These are phyloP conservation scores for Agrenia bidenticulata DNA, from an alignment of 2,888 invertebrate genomes.

Conservation along the genomic window DNA sequence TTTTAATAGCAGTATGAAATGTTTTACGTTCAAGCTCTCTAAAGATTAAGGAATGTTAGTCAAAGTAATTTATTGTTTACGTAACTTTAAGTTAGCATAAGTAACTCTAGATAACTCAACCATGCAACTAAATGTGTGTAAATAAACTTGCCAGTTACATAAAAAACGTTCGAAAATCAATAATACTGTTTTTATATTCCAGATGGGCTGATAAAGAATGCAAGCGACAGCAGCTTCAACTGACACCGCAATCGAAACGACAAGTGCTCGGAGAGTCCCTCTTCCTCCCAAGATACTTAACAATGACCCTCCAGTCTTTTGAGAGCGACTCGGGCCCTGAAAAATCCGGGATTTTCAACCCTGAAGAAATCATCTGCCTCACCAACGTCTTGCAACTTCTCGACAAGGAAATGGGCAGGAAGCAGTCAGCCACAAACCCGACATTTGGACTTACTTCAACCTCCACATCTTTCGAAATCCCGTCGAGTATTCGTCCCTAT, in stretches of 20 bases:
- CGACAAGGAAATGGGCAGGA: background rate
- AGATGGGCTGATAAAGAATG: slow-evolving; percentile 64
- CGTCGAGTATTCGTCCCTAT: slow-evolving; percentile 18
- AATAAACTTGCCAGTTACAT: no score
- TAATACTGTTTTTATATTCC: background rate
- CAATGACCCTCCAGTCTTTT: slow-evolving; percentile 59
- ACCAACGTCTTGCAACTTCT: background rate
- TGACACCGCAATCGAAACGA: slow-evolving; percentile 61
- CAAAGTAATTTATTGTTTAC: no score
- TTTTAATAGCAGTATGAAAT: no score
- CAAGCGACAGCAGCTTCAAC: slow-evolving; percentile 60
- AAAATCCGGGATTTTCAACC: slow-evolving; percentile 30
- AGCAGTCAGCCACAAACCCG: slow-evolving; percentile 1
- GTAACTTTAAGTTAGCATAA: no score
- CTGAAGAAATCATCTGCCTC: slow-evolving; percentile 21
- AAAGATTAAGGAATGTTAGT: no score
- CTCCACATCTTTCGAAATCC: slow-evolving; percentile 15
- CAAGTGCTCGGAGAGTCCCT: slow-evolving; percentile 62
- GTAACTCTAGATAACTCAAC: no score
- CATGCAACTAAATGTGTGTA: no score
- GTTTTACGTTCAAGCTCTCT: no score
- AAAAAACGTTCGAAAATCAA: no score
- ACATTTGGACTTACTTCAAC: background rate
- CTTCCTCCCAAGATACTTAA: slow-evolving; percentile 67
- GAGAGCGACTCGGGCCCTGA: slow-evolving; percentile 40